Evolutionary conservation across 2,113 vertebrate species (phyloP).

Genomic region (Panthera uncia): DNA sequence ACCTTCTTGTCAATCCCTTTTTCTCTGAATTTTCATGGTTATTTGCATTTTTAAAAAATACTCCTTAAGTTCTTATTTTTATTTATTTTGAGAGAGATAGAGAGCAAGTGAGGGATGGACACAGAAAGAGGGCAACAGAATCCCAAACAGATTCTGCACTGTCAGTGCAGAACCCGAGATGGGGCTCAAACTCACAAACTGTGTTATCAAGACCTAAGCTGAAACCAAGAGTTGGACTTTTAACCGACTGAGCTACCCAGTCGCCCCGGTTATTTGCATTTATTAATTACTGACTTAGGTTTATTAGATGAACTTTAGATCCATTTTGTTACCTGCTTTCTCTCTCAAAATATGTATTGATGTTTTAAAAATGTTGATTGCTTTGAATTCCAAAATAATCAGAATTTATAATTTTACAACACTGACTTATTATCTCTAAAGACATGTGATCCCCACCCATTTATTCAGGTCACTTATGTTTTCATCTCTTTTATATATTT

Average conservation of each 20-base stretch:
- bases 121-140: too few species aligned
- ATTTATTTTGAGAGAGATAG: too few species aligned
- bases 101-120: too few species aligned
- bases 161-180: too few species aligned
- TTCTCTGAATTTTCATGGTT: background rate
- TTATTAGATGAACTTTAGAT: background rate
- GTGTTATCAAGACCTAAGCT: too few species aligned
- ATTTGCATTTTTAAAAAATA: background rate
- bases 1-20: background rate
- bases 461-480: background rate
- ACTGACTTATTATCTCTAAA: background rate
- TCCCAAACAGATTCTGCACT: too few species aligned
- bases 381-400: background rate
- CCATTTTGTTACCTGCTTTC: background rate
- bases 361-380: background rate
- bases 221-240: too few species aligned
- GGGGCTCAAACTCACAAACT: too few species aligned
- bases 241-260: too few species aligned
- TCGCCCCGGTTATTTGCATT: background rate
- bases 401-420: background rate
- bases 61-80: too few species aligned
- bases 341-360: background rate
- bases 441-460: background rate
- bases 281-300: background rate
- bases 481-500: background rate